Base-by-base conservation (phyloP, 1,140 invertebrate genomes). In the Lordiphosa stackelbergi region DNA sequence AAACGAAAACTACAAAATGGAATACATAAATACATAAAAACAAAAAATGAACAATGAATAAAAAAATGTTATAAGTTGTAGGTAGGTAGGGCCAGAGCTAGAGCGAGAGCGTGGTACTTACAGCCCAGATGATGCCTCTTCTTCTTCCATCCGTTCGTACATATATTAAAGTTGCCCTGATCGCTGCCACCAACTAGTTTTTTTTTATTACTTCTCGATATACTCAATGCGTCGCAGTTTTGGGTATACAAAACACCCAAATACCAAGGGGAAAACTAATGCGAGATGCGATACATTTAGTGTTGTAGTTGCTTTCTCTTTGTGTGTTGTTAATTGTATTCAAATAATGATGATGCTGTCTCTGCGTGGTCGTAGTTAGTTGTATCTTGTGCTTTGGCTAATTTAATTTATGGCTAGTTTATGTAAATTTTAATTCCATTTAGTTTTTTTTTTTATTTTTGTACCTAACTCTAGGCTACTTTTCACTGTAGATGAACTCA, bases 401-500 rank as follows among this genome's bases (percentile, higher is more conserved):
- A 78, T 84, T 85, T 77, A 78, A 84, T 84, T 84, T 85, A 84
- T 84, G 66, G 73, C 42, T 53, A 72, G 62, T 84, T 84, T 84
- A 84, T 84, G 77, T 85, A 70, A 83, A 83, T 83, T 63, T 64
- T 59, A 56, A 77, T 83, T 62, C 72, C 69, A 78, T 66, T 84
- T 69, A 56, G 71, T 72, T 69, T 70, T 49, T 52, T 16, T 16
- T 13, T 72, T 69, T 70, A 45, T 52, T 16, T 16, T 13, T 55
- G 12, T 57, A 12, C 49, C 40, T 12, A 41, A 24, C 19, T 49
- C 28, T 52, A 11, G 13, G 31, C 10, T 28, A 12, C 34, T 37
- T 9, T 37, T 48, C 28, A 31, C 9, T 31, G 28, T 31, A 31
- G 35, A 51, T 40, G 34, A 37, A 51, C 34, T 37, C 37, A 51